These are phyloP conservation scores for Myrmecophaga tridactyla DNA, from an alignment of 2,113 vertebrate genomes.

Conservation along the genomic window DNA sequence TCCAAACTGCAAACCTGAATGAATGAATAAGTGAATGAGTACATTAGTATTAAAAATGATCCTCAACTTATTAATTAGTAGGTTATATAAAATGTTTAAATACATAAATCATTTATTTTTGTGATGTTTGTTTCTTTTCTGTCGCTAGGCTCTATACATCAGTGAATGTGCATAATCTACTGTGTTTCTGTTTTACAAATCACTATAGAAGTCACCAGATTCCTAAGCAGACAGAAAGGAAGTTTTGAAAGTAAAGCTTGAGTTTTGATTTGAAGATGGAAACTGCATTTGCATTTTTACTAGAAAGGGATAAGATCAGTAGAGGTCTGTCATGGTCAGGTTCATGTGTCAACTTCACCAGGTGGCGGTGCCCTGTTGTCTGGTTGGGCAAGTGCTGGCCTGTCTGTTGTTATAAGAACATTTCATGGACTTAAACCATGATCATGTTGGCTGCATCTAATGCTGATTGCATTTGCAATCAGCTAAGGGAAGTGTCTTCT, in stretches of 20 bases:
- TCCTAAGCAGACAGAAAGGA: background rate
- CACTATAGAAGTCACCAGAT: background rate
- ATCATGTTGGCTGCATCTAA: no score
- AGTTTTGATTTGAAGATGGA: background rate
- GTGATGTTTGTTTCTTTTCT: background rate
- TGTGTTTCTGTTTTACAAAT: background rate
- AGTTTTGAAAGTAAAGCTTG: background rate
- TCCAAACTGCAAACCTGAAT: background rate
- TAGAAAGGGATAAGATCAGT: background rate
- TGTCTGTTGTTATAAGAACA: no score
- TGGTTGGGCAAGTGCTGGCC: no score
- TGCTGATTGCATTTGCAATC: no score
- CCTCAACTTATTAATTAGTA: background rate
- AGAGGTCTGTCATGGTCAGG: no score
- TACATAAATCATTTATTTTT: background rate
- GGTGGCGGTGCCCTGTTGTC: no score
- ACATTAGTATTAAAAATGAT: background rate
- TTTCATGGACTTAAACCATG: no score
- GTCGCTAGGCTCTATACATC: background rate
- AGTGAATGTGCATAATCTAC: background rate
- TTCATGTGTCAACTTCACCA: no score
- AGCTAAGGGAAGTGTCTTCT: no score
- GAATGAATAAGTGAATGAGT: background rate
- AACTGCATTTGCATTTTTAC: background rate
- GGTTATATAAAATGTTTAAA: background rate